Evolutionary conservation across 2,113 vertebrate genomes (phyloP), one percentile per base, ranked within the genome.

Genomic region (Seriola quinqueradiata): DNA sequence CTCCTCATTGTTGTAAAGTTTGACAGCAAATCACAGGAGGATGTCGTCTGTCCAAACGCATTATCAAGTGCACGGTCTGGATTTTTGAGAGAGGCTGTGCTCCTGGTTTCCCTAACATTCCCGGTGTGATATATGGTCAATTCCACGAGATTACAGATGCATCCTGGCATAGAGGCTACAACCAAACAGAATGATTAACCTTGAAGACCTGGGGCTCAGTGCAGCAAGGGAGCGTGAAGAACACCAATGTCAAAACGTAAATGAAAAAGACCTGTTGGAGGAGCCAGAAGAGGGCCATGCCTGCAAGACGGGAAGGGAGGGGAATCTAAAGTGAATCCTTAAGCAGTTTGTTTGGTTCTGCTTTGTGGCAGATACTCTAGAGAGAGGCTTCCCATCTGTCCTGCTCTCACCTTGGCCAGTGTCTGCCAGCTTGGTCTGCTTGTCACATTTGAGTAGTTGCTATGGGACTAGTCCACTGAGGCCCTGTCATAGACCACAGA

Each of bases 401-500:
- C 87, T 87, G 87, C 83, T 92, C 90, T 93, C 90, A 92, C 92
- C 93, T 93, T 93, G 89, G 90, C 88, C 85, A 60, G 70, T 81
- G 87, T 87, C 84, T 85, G 90, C 85, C 87, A 83, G 75, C 77
- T 81, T 76, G 82, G 85, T 85, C 84, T 72, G 74, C 87, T 88
- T 92, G 92, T 94, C 93, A 92, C 85, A 85, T 91, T 86, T 90
- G 91, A 93, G 84, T 91, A 84, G 90, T 90, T 86, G 88, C 89
- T 81, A 54, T 75, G 83, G 90, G 88, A 87, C 87, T 75, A 67
- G 89, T 93, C 93, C 89, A 79, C 87, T 73, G 87, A 91, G 91
- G 81, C 77, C 70, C 83, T 50, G 75, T 90, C 90, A 87, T 76
- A 88, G 92, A 92, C 90, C 88, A 80, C 76, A 85, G 88, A 90